Conservation (phyloP, 2,113 vertebrate genomes). For the Hydrochoerus hydrochaeris region DNA sequence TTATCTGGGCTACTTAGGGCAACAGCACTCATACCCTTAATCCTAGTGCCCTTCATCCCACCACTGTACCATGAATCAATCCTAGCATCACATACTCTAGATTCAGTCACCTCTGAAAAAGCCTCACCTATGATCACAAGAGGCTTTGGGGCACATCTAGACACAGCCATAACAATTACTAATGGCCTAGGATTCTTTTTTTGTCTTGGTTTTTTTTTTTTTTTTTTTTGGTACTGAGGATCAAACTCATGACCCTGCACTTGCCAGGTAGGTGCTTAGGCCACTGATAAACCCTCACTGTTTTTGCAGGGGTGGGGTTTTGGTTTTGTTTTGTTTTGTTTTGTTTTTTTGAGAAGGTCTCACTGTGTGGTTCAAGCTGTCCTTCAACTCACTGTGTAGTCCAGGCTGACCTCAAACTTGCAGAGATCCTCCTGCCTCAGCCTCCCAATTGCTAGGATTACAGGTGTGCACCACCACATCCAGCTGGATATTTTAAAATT, state of each 20-base stretch:
- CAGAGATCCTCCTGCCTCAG: neutral
- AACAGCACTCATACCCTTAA: neutral
- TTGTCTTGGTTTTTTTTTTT: neutral
- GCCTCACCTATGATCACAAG: neutral
- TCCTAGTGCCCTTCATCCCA: neutral
- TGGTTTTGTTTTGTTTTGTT: too few relatives aligned
- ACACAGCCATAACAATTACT: neutral
- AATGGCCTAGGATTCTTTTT: neutral
- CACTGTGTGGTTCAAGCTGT: neutral
- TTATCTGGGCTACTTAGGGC: neutral
- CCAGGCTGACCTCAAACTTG: neutral
- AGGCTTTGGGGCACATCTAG: neutral
- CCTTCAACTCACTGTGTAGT: too few relatives aligned
- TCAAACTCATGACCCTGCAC: too few relatives aligned
- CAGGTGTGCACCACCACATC: neutral
- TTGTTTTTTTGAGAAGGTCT: too few relatives aligned
- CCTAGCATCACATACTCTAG: neutral
- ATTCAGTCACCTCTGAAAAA: neutral
- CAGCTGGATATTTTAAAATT: neutral
- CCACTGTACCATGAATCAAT: neutral
- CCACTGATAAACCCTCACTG: too few relatives aligned
- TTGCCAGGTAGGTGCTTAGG: too few relatives aligned
- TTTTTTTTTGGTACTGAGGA: too few relatives aligned
- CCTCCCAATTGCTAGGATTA: neutral
- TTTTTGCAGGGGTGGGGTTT: too few relatives aligned